phyloP scores from a whole-genome alignment of 2,888 invertebrate species.

The Oscheius sp. region DNA sequence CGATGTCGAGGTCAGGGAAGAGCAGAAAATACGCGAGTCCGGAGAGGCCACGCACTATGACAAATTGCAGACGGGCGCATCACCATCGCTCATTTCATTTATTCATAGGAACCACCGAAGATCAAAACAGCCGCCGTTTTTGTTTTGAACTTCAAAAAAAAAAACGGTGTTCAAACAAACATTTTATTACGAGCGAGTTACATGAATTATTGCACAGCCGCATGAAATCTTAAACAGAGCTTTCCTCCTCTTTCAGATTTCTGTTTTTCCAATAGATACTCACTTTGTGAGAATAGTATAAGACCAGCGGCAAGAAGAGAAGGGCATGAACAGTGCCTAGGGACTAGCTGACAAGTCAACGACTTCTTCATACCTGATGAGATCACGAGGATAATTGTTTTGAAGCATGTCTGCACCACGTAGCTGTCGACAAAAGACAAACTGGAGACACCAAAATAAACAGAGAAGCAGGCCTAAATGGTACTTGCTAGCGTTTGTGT shows the following conservation, averaged over 20 bases:
- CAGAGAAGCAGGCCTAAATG: slow-evolving; percentile 57
- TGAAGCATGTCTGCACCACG: slow-evolving; percentile 69
- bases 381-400: slow-evolving; percentile 65
- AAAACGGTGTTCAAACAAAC: not conserved
- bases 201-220: too few species aligned
- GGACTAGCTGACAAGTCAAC: not conserved
- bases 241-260: too few species aligned
- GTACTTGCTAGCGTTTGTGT: too few species aligned
- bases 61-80: slow-evolving; percentile 29
- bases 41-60: slow-evolving; percentile 12
- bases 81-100: slow-evolving; percentile 29
- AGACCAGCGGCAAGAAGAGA: slow-evolving; percentile 61
- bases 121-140: slow-evolving; percentile 6
- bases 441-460: slow-evolving; percentile 62
- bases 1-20: not conserved
- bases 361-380: slow-evolving; percentile 53
- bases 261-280: slow-evolving; percentile 3
- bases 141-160: not conserved
- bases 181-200: too few species aligned
- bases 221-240: too few species aligned
- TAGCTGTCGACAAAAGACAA: slow-evolving; percentile 63
- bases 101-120: slow-evolving; percentile 12
- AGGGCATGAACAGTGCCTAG: slow-evolving; percentile 64
- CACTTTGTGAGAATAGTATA: slow-evolving; percentile 48
- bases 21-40: not conserved